Conservation (phyloP, 2,113 vertebrate species). For the Sylvicapra grimmia region DNA sequence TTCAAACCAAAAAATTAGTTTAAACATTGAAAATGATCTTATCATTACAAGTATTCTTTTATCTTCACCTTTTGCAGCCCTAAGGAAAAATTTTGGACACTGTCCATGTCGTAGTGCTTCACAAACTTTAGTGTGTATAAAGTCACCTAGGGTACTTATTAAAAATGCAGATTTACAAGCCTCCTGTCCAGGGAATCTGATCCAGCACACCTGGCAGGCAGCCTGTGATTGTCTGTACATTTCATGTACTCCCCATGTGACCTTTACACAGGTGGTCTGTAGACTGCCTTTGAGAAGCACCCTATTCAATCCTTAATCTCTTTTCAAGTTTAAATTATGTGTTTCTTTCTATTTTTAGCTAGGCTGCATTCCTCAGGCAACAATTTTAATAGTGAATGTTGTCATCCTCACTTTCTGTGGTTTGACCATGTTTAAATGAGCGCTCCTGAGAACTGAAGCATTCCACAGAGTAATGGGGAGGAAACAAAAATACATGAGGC, state of each 20-base stretch:
- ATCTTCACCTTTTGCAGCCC: neutral
- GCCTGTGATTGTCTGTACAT: neutral
- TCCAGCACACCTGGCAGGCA: conserved; percentile 2
- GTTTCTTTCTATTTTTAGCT: conserved; percentile 43
- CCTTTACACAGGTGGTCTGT: neutral
- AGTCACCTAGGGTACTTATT: neutral
- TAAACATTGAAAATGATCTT: neutral
- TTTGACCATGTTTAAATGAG: neutral
- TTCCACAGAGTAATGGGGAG: neutral
- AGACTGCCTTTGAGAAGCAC: neutral
- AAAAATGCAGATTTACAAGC: conserved; percentile 41
- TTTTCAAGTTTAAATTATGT: neutral
- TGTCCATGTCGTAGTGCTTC: neutral
- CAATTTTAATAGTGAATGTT: neutral
- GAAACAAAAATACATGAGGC: neutral
- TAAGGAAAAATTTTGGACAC: neutral
- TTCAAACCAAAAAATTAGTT: neutral
- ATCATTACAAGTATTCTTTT: neutral
- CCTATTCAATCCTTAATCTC: conserved; percentile 11
- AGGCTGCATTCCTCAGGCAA: neutral
- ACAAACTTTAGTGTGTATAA: neutral
- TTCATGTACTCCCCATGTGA: neutral
- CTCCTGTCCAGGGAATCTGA: neutral
- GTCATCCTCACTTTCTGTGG: neutral
- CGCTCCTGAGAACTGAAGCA: neutral